Evolutionary conservation across 1,140 invertebrate species (phyloP).

Genomic region (Oryctes rhinoceros): DNA sequence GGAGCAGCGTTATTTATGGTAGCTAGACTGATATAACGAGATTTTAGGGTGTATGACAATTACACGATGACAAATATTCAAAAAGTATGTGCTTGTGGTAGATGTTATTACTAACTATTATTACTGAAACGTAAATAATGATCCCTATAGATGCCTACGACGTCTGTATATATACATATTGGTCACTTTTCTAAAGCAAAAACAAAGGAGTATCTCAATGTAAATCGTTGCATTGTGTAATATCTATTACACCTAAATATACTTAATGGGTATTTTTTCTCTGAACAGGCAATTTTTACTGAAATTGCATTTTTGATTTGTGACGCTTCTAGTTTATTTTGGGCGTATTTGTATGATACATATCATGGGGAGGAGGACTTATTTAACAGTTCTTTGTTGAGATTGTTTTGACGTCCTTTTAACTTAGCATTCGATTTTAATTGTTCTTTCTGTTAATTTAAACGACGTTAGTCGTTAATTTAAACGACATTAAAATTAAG

Average conservation of each 20-base stretch:
- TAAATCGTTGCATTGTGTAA: neutral
- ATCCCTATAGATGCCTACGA: slow-evolving; percentile 8
- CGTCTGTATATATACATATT: slow-evolving; percentile 28
- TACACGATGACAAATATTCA: slow-evolving; percentile 13
- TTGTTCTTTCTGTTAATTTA: too few species aligned
- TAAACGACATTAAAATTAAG: too few species aligned
- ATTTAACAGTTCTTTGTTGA: neutral
- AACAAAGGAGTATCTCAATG: neutral
- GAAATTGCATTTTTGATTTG: slow-evolving; percentile 30
- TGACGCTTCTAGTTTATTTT: slow-evolving; percentile 2
- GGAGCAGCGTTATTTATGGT: slow-evolving; percentile 30
- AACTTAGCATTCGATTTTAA: too few species aligned
- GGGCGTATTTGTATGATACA: neutral
- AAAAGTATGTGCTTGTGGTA: slow-evolving; percentile 22
- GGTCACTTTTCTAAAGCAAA: slow-evolving; percentile 30
- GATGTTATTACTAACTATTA: slow-evolving; percentile 17
- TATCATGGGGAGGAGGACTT: neutral
- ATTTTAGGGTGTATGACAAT: slow-evolving; percentile 18
- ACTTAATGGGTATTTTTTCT: neutral
- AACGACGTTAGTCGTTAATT: too few species aligned
- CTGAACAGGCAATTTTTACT: slow-evolving; percentile 29
- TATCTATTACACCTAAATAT: slow-evolving; percentile 12
- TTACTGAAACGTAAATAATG: neutral
- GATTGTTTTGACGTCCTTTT: too few species aligned
- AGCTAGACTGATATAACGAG: slow-evolving; percentile 30